A percentile compares a stretch with the other conserved stretches of the same genome.
Conservation (phyloP, 2,113 vertebrate genomes). For the Cyanistes caeruleus region DNA sequence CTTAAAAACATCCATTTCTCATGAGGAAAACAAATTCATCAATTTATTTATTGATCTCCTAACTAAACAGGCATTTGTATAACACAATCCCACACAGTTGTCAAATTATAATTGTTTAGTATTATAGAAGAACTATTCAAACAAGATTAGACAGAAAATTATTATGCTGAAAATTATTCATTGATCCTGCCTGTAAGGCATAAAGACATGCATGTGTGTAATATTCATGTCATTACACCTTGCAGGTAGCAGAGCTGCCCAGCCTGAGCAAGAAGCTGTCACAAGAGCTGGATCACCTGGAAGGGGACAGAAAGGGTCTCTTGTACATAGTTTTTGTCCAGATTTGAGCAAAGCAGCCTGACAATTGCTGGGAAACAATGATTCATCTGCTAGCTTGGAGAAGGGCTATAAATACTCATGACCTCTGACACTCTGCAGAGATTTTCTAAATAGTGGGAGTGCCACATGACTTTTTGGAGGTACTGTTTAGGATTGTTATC, state of each 20-base stretch:
- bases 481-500: not conserved
- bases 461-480: not conserved
- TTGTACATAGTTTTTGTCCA: not conserved
- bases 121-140: not conserved
- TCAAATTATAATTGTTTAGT: conserved; percentile 13
- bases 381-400: not conserved
- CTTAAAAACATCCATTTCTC: not conserved
- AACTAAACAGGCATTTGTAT: not conserved
- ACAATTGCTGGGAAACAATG: not conserved
- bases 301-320: not conserved
- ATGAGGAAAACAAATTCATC: not conserved
- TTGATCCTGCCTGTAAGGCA: not conserved
- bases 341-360: not conserved
- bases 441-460: not conserved
- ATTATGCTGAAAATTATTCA: not conserved
- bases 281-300: not conserved
- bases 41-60: conserved; percentile 23
- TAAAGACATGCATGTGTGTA: too few relatives aligned
- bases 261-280: not conserved
- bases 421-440: not conserved
- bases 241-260: not conserved
- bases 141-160: not conserved
- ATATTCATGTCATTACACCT: not conserved
- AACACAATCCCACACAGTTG: not conserved
- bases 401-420: not conserved